Evolutionary conservation across 2,888 invertebrate genomes (phyloP).

Genomic region (Stenchaetothrips biformis): DNA sequence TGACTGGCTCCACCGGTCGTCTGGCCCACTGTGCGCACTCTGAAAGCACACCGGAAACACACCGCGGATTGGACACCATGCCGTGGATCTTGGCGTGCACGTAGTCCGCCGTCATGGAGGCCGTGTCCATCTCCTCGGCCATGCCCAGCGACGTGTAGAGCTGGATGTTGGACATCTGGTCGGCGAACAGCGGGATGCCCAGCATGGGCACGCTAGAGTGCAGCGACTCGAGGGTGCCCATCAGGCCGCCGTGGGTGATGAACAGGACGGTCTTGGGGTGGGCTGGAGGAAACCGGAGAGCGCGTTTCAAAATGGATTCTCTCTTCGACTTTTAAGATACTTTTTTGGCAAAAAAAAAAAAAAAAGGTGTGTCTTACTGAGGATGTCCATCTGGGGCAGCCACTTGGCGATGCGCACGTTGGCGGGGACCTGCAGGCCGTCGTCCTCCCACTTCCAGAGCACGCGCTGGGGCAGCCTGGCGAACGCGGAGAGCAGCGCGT

Average conservation of each 20-base stretch:
- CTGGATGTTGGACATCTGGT: conserved; percentile 58
- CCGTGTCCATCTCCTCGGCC: neutral
- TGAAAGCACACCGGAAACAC: neutral
- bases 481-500: conserved; percentile 59
- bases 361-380: too few species aligned
- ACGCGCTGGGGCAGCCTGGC: conserved; percentile 61
- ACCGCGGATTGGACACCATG: neutral
- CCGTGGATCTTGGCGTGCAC: neutral
- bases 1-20: too few species aligned
- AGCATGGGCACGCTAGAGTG: conserved; percentile 61
- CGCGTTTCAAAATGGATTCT: neutral
- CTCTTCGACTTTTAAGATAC: too few species aligned
- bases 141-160: conserved; percentile 14
- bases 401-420: conserved; percentile 61
- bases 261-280: conserved; percentile 66
- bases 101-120: neutral
- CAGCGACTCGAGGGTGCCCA: conserved; percentile 63
- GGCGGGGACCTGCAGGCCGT: conserved; percentile 53
- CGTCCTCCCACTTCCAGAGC: conserved; percentile 74
- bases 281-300: conserved; percentile 45
- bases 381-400: conserved; percentile 72
- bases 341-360: too few species aligned
- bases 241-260: conserved; percentile 67
- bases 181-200: conserved; percentile 63
- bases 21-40: neutral